A percentile compares a stretch with the other conserved stretches of the same genome.
Conservation (phyloP, 2,113 vertebrate genomes). For the Periophthalmus modestus region DNA sequence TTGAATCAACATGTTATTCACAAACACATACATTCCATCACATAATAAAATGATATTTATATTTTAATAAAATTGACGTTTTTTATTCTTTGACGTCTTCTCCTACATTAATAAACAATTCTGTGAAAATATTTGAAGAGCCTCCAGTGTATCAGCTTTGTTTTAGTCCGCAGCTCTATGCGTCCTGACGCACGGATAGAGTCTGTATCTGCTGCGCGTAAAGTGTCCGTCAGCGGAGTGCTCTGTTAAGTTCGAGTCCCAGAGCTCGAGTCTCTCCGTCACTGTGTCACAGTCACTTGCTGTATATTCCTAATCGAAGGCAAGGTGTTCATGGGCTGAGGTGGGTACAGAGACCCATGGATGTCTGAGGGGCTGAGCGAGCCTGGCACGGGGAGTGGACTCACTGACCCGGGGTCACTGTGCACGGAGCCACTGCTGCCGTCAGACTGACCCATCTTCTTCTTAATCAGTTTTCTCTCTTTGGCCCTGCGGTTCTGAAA, state of each 20-base stretch:
- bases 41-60: constrained; percentile 75
- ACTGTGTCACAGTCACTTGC: constrained; percentile 86
- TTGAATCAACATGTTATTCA: constrained; percentile 67
- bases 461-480: constrained; percentile 92
- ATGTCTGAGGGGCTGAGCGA: constrained; percentile 80
- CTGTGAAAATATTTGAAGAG: constrained; percentile 80
- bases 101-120: constrained; percentile 73
- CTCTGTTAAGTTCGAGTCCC: constrained; percentile 70
- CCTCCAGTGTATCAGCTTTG: constrained; percentile 72
- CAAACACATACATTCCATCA: constrained; percentile 59
- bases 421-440: constrained; percentile 86
- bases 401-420: constrained; percentile 92
- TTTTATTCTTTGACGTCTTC: constrained; percentile 54
- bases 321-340: constrained; percentile 81
- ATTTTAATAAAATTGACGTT: constrained; percentile 73
- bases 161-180: constrained; percentile 58
- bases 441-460: constrained; percentile 91
- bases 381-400: constrained; percentile 83
- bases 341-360: constrained; percentile 81
- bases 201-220: constrained; percentile 42
- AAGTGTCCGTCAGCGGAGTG: constrained; percentile 76
- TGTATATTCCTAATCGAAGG: constrained; percentile 87
- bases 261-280: constrained; percentile 33
- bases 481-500: constrained; percentile 94
- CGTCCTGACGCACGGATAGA: constrained; percentile 44